Base-by-base conservation (phyloP, 2,113 vertebrate species). In the Dryoscopus gambensis region DNA sequence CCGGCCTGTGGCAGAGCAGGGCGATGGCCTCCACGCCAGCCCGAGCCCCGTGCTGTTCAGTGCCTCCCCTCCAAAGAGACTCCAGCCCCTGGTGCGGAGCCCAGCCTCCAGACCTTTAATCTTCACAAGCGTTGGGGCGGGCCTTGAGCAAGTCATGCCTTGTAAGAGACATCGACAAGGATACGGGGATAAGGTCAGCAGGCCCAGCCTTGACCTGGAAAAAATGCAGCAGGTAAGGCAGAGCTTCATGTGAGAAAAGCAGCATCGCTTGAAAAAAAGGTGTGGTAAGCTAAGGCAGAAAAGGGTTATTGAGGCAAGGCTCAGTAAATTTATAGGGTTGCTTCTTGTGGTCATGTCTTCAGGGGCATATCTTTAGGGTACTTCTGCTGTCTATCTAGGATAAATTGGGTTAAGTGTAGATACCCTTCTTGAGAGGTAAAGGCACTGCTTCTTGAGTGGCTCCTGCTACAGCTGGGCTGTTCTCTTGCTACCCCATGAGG, bases 221-320 rank as follows among this genome's bases (percentile, higher is more conserved):
- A 99, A 99, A 97, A 99, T 99, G 99, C 99, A 99, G 97, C 99
- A 99, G 98, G 99, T 99, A 97, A 90, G 98, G 67, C 28, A 49
- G 57, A 81, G 33, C 27, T 65, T 62, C 3, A 1, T 2, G 1
- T 10, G 60, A 77, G 22, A 65, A 77, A 68, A 31, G 60, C 33
- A n/a, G 27, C 39, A 8, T 37, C 3, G 1, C 50, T 46, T 44
- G 47, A 23, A n/a, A 60, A 60, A 37, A 23, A 40, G 16, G 14
- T 7, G 2, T 3, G 64, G 37, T 49, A 64, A 87, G 63, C 44
- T 37, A 56, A 81, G 71, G 10, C 6, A 5, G 56, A 30, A 50
- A 4, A 16, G 14, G 13, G 9, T 84, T 52, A 9, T 6, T 59
- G 71, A 60, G 52, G 30, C 30, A 55, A 50, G 16, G 5, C 40